Conservation (phyloP, 2,888 invertebrate species). For the Gonocerus acuteangulatus region DNA sequence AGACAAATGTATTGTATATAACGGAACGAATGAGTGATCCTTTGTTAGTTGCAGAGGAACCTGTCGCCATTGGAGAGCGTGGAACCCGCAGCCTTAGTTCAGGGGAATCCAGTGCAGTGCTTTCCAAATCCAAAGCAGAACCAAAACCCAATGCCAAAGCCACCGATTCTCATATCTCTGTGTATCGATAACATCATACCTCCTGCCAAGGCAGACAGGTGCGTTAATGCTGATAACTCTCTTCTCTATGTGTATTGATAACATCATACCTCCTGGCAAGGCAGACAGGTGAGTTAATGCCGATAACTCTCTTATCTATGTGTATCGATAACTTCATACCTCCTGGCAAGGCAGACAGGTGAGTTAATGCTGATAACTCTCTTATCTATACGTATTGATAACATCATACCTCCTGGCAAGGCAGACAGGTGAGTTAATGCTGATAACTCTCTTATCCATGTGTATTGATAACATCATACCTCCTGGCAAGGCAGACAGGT, state of each 20-base stretch:
- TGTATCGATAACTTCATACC: background rate
- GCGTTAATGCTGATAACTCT: background rate
- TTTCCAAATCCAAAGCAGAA: no score
- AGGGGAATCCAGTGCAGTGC: no score
- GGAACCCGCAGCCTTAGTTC: no score
- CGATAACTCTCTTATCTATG: background rate
- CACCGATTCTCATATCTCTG: background rate
- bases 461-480: no score
- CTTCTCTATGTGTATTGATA: background rate
- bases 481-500: no score
- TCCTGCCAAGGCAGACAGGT: background rate
- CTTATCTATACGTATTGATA: background rate
- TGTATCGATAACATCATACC: background rate
- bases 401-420: background rate
- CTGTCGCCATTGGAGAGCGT: no score
- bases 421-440: background rate
- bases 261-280: background rate
- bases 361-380: background rate
- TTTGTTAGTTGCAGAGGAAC: no score
- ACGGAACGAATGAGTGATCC: no score
- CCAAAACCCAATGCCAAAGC: background rate
- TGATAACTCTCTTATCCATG: background rate
- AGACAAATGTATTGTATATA: no score
- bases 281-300: background rate
- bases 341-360: background rate